Percentiles rank a stretch among this genome's conserved stretches.
These are phyloP conservation scores for Pagetopsis macropterus DNA, from an alignment of 2,797 vertebrate genomes.

Conservation along the genomic window DNA sequence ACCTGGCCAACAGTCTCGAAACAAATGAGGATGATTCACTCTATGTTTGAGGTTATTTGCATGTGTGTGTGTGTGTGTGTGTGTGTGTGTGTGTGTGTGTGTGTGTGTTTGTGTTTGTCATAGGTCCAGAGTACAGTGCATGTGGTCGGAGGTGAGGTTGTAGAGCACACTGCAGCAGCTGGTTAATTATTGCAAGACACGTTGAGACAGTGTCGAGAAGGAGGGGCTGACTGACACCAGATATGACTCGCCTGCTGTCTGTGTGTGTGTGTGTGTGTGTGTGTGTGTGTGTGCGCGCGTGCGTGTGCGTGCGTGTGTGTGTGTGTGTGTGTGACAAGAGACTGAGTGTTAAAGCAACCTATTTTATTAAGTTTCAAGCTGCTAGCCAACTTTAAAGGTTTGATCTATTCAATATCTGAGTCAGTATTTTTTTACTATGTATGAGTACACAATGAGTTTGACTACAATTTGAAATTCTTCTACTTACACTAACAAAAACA, in stretches of 20 bases:
- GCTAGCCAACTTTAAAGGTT: neutral
- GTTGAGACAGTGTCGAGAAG: slow-evolving; percentile 63
- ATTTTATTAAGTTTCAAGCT: neutral
- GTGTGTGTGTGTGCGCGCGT: slow-evolving; percentile 17
- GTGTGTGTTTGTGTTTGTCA: slow-evolving; percentile 22
- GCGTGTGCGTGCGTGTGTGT: neutral
- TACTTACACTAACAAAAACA: neutral
- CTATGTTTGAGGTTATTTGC: slow-evolving; percentile 44
- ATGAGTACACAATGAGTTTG: neutral
- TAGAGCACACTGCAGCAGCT: slow-evolving; percentile 55
- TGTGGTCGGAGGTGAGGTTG: slow-evolving; percentile 42
- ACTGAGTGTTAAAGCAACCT: neutral
- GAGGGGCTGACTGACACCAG: slow-evolving; percentile 73
- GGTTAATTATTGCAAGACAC: slow-evolving; percentile 75
- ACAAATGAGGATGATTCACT: slow-evolving; percentile 25
- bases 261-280: slow-evolving; percentile 12
- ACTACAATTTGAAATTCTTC: neutral
- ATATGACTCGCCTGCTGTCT: slow-evolving; percentile 78
- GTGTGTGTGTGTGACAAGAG: neutral
- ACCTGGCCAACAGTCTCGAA: slow-evolving; percentile 50
- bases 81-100: slow-evolving; percentile 19
- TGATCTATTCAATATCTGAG: neutral
- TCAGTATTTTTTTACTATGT: neutral
- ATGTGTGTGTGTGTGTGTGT: slow-evolving; percentile 22
- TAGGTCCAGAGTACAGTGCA: slow-evolving; percentile 57